Conservation (phyloP, 2,797 vertebrate species). For the Oceanodroma leucorhoa region DNA sequence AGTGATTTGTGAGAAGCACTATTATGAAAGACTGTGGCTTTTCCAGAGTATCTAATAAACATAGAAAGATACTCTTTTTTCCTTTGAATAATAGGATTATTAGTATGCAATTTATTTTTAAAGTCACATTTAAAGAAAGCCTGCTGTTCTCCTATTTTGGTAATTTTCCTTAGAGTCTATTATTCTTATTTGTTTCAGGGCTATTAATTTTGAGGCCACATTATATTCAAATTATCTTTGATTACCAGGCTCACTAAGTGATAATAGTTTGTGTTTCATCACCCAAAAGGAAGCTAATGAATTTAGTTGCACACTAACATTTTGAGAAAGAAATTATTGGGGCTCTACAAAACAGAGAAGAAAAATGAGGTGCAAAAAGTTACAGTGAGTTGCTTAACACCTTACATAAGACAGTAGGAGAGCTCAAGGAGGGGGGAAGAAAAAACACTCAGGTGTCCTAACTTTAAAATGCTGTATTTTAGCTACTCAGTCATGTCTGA, state of each 20-base stretch:
- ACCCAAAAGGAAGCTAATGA: constrained; percentile 6
- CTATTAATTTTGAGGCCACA: constrained; percentile 25
- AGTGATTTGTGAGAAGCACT: neutral
- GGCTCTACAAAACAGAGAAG: neutral
- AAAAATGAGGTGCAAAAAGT: neutral
- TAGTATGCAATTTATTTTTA: constrained; percentile 7
- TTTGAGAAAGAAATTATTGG: neutral
- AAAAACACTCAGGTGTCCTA: neutral
- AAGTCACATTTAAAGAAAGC: constrained; percentile 1
- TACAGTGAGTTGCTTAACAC: rapidly evolving
- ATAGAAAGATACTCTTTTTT: neutral
- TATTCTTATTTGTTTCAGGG: constrained; percentile 18
- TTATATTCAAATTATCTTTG: constrained; percentile 55
- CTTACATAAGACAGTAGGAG: neutral
- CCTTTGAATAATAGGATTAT: constrained; percentile 44
- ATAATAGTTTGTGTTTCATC: constrained; percentile 14
- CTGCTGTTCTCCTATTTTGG: neutral
- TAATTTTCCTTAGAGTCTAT: constrained; percentile 5
- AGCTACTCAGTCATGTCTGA: neutral
- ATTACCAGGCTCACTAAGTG: constrained; percentile 13
- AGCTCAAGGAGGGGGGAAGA: neutral
- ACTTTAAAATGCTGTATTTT: neutral
- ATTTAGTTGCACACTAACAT: neutral
- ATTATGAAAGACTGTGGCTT: neutral
- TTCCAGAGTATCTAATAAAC: neutral